A percentile compares a stretch with the other conserved stretches of the same genome.
These are phyloP conservation scores for Drosophila neotestacea DNA, from an alignment of 2,888 invertebrate species.

Conservation along the genomic window DNA sequence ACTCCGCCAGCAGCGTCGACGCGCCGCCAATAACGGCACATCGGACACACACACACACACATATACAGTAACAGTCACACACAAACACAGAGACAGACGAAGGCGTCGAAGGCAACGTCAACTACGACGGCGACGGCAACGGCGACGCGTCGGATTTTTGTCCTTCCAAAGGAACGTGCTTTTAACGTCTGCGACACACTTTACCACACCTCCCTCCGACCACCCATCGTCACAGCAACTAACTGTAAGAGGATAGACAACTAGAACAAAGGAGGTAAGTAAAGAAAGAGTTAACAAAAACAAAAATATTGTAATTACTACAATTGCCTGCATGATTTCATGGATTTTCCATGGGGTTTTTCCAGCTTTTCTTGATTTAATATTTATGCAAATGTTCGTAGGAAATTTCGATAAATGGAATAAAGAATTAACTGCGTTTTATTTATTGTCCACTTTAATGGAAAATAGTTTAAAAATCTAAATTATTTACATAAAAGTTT, in stretches of 20 bases:
- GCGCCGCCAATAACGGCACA: slow-evolving; percentile 68
- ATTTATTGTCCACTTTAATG: not conserved
- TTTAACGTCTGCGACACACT: slow-evolving; percentile 43
- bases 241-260: not conserved
- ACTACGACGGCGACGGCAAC: slow-evolving; percentile 4
- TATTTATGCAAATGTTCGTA: slow-evolving; percentile 8
- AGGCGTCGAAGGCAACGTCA: slow-evolving; percentile 8
- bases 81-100: slow-evolving; percentile 11
- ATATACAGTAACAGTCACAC: slow-evolving; percentile 7
- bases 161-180: slow-evolving; percentile 65
- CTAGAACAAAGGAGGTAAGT: slow-evolving; percentile 37
- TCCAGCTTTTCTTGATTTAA: not conserved
- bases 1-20: slow-evolving; percentile 54
- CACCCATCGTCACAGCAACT: not conserved
- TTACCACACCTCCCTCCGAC: slow-evolving; percentile 4
- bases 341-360: slow-evolving; percentile 1
- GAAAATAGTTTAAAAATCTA: not conserved
- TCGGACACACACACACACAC: slow-evolving; percentile 43
- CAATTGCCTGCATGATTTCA: slow-evolving; percentile 23
- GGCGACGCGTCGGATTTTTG: slow-evolving; percentile 64
- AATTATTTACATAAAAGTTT: not conserved
- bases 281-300: slow-evolving; percentile 25
- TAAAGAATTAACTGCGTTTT: not conserved
- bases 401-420: slow-evolving; percentile 1
- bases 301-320: slow-evolving; percentile 25